These are phyloP conservation scores for Pangasius macronema DNA, from an alignment of 2,797 vertebrate genomes.

Conservation along the genomic window DNA sequence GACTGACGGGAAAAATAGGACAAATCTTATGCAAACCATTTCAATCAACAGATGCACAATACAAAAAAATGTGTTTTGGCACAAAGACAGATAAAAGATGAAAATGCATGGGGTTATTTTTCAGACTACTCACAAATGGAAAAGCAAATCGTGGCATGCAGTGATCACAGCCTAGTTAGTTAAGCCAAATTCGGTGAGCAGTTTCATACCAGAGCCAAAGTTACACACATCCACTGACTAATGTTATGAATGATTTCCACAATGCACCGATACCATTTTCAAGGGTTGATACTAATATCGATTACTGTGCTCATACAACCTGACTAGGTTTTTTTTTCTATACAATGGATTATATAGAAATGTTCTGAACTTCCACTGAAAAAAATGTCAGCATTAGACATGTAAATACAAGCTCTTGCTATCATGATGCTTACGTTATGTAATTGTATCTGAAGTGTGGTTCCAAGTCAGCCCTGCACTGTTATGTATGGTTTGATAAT, in stretches of 20 bases:
- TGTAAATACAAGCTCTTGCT: neutral
- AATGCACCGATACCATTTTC: slow-evolving; percentile 21
- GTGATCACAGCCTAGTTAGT: slow-evolving; percentile 25
- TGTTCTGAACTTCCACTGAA: neutral
- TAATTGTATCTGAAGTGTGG: neutral
- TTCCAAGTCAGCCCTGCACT: neutral
- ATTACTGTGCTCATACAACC: neutral
- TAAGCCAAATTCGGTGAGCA: slow-evolving; percentile 12
- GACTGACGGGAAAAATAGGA: slow-evolving; percentile 72
- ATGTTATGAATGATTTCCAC: slow-evolving; percentile 10
- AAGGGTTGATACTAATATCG: neutral
- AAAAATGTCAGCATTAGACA: neutral
- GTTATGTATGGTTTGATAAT: neutral
- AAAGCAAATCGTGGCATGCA: slow-evolving; percentile 48
- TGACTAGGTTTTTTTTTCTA: neutral
- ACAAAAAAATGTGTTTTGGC: slow-evolving; percentile 13
- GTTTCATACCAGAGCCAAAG: slow-evolving; percentile 20
- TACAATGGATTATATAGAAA: neutral
- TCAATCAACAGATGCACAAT: slow-evolving; percentile 30
- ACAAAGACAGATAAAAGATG: slow-evolving; percentile 41
- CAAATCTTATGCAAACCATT: slow-evolving; percentile 42
- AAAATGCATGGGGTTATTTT: slow-evolving; percentile 32
- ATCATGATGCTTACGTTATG: neutral
- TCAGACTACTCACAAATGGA: slow-evolving; percentile 32
- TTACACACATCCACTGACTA: slow-evolving; percentile 37